These are phyloP conservation scores for Panurus biarmicus DNA, from an alignment of 2,113 vertebrate species.

Conservation along the genomic window DNA sequence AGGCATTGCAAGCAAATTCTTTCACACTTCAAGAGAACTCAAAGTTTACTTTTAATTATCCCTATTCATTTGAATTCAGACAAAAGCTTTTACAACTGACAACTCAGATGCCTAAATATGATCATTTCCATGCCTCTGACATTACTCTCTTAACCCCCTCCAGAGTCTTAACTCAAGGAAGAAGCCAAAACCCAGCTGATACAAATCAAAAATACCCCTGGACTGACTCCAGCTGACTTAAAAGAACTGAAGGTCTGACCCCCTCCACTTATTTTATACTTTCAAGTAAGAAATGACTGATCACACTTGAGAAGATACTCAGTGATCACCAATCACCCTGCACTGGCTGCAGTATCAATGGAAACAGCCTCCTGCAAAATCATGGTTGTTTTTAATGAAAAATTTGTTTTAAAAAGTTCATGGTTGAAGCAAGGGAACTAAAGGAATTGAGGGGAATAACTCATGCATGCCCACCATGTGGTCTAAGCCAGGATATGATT, in stretches of 20 bases:
- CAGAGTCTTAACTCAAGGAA: not conserved
- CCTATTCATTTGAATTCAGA: not conserved
- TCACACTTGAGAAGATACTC: not conserved
- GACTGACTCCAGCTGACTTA: not conserved
- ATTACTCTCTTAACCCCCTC: not conserved
- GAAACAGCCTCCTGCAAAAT: not conserved
- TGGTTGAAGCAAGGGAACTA: not conserved
- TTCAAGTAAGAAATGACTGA: not conserved
- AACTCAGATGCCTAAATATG: not conserved
- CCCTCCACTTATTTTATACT: not conserved
- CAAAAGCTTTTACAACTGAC: not conserved
- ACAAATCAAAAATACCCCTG: not conserved
- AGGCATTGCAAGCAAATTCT: not conserved
- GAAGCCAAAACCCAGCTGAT: not conserved
- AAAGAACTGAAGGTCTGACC: not conserved
- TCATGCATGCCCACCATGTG: not conserved
- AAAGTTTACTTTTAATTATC: not conserved
- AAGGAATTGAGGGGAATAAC: not conserved
- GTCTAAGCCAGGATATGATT: not conserved
- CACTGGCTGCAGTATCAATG: not conserved
- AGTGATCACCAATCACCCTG: not conserved
- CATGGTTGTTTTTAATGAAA: not conserved
- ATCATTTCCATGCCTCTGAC: not conserved
- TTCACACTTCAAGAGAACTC: not conserved
- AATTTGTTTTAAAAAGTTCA: not conserved